Conservation (phyloP, 2,113 vertebrate genomes). For the Petaurus breviceps region DNA sequence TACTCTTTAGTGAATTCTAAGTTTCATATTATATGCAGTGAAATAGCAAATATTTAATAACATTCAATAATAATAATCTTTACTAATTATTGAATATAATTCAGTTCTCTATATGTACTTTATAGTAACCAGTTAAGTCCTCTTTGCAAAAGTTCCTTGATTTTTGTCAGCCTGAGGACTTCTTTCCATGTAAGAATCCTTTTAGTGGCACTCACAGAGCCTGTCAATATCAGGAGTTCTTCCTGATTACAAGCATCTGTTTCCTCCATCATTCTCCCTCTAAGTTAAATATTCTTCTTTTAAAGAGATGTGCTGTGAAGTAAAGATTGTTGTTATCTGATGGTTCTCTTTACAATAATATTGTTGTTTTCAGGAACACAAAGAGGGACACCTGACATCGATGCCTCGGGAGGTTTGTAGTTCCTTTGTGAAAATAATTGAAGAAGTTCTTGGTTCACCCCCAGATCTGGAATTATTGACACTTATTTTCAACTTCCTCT, state of each 20-base stretch:
- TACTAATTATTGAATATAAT: background rate
- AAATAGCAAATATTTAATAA: background rate
- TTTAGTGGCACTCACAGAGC: background rate
- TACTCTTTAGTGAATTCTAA: background rate
- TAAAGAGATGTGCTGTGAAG: constrained; percentile 18
- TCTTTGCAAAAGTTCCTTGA: background rate
- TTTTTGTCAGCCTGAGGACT: background rate
- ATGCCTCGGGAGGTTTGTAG: constrained; percentile 94
- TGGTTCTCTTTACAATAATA: constrained; percentile 49
- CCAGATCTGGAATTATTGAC: constrained; percentile 95
- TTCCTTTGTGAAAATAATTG: constrained; percentile 98
- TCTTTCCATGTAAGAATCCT: background rate
- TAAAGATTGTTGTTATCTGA: constrained; percentile 42
- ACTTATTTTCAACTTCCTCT: constrained; percentile 95
- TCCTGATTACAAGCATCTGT: background rate
- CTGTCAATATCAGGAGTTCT: background rate
- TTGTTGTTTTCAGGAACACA: constrained; percentile 90
- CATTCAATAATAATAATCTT: background rate
- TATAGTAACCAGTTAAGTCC: background rate
- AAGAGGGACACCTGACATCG: constrained; percentile 91
- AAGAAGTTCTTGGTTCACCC: constrained; percentile 97
- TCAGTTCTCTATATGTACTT: background rate
- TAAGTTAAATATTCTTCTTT: constrained; percentile 36
- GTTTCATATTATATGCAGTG: background rate
- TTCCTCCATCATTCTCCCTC: background rate